Percentiles rank a stretch among this genome's conserved stretches.
Evolutionary conservation across 1,140 invertebrate species (phyloP).

Genomic region (Monochamus saltuarius): DNA sequence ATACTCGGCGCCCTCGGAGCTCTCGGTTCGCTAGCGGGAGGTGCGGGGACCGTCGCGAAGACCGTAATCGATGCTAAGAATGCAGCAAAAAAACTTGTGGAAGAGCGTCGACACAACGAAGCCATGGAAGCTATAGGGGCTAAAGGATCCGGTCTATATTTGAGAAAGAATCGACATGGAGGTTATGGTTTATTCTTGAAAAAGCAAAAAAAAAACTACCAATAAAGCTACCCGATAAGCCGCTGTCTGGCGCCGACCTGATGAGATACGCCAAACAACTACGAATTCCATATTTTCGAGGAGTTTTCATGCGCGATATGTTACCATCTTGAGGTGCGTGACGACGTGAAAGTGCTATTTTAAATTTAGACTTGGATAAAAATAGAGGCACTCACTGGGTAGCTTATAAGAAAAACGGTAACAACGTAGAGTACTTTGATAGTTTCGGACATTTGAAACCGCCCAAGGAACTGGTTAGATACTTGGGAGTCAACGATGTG

Average conservation of each 20-base stretch:
- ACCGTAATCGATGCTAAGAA: neutral
- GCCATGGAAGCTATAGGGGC: neutral
- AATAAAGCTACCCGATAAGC: neutral
- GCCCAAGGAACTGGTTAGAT: neutral
- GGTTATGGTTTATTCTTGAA: neutral
- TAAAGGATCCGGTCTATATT: neutral
- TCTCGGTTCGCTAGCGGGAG: neutral
- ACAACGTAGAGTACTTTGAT: neutral
- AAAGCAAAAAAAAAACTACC: neutral
- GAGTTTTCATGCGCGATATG: neutral
- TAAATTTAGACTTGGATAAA: neutral
- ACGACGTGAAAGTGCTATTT: constrained; percentile 20
- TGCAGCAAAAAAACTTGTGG: neutral
- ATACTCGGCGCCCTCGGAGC: neutral
- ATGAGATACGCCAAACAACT: neutral
- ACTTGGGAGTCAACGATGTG: too few species aligned
- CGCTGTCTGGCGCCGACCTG: neutral
- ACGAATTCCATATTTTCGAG: constrained; percentile 1
- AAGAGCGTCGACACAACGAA: neutral
- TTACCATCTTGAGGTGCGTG: neutral
- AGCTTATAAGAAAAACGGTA: constrained; percentile 5
- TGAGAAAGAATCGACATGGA: constrained; percentile 10
- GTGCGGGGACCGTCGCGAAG: neutral
- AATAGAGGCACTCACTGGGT: neutral
- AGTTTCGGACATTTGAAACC: constrained; percentile 2